phyloP scores from a whole-genome alignment of 2,888 invertebrate species.

The Patella caerulea region DNA sequence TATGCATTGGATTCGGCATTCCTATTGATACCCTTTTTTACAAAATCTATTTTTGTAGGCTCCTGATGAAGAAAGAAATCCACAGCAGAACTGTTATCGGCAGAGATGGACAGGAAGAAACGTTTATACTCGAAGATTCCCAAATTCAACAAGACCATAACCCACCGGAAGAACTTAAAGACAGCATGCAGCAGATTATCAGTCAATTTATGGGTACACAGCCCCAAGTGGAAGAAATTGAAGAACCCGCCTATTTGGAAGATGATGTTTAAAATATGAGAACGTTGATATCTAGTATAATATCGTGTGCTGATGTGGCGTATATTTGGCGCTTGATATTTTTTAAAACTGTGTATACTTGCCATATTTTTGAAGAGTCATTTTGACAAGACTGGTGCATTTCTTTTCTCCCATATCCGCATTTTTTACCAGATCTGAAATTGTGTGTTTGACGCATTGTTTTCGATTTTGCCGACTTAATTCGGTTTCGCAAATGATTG shows the following conservation, averaged over 20 bases:
- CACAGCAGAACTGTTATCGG: conserved; percentile 66
- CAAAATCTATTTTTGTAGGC: conserved; percentile 41
- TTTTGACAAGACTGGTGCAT: neutral
- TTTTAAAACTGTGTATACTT: conserved; percentile 2
- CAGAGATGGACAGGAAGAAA: conserved; percentile 66
- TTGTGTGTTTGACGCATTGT: neutral
- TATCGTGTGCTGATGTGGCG: neutral
- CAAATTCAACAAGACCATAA: conserved; percentile 83
- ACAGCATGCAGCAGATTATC: conserved; percentile 68
- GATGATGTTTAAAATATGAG: conserved; percentile 45
- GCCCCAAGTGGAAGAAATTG: conserved; percentile 47
- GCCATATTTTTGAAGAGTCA: conserved; percentile 5
- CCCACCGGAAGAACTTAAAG: conserved; percentile 66
- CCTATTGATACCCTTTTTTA: too few species aligned
- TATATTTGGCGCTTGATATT: neutral
- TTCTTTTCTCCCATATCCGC: neutral
- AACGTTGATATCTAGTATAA: neutral
- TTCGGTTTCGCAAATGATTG: neutral
- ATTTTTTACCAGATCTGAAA: conserved; percentile 4
- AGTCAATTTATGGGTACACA: conserved; percentile 67
- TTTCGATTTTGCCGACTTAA: neutral
- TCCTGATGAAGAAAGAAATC: conserved; percentile 69
- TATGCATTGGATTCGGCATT: too few species aligned
- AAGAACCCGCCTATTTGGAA: conserved; percentile 33
- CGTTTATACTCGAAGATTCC: conserved; percentile 74